These are phyloP conservation scores for Xylocampa areola DNA, from an alignment of 2,888 invertebrate species.

Conservation along the genomic window DNA sequence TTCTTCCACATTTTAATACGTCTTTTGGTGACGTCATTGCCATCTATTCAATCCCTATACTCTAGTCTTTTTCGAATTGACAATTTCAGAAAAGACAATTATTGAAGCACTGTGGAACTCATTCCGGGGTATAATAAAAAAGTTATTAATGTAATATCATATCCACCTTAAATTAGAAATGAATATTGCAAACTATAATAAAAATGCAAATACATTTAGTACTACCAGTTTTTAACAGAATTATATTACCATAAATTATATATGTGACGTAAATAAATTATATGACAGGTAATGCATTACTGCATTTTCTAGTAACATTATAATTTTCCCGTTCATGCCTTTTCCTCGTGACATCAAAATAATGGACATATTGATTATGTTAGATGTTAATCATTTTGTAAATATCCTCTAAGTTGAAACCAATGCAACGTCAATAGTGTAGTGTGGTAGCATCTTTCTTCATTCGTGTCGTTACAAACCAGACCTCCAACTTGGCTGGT, in stretches of 20 bases:
- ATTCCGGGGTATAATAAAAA: background rate
- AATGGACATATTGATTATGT: background rate
- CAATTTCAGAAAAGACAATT: too few species aligned
- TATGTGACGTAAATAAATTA: background rate
- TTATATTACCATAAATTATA: background rate
- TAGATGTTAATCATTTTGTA: background rate
- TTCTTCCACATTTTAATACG: too few species aligned
- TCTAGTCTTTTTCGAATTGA: too few species aligned
- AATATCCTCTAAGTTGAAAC: too few species aligned
- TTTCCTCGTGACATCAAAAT: slow-evolving; percentile 3
- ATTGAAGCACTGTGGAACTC: too few species aligned
- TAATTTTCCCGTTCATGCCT: background rate
- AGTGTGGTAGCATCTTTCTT: too few species aligned
- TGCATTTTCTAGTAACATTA: background rate
- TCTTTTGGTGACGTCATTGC: too few species aligned
- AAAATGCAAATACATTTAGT: background rate
- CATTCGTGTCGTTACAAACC: too few species aligned
- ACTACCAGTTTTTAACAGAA: background rate
- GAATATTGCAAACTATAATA: background rate
- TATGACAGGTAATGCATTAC: background rate
- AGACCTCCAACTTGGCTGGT: too few species aligned
- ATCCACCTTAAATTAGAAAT: background rate
- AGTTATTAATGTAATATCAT: background rate
- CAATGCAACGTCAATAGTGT: too few species aligned
- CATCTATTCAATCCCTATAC: too few species aligned